Base-by-base conservation (phyloP, 2,888 invertebrate species). In the Diarsia brunnea region DNA sequence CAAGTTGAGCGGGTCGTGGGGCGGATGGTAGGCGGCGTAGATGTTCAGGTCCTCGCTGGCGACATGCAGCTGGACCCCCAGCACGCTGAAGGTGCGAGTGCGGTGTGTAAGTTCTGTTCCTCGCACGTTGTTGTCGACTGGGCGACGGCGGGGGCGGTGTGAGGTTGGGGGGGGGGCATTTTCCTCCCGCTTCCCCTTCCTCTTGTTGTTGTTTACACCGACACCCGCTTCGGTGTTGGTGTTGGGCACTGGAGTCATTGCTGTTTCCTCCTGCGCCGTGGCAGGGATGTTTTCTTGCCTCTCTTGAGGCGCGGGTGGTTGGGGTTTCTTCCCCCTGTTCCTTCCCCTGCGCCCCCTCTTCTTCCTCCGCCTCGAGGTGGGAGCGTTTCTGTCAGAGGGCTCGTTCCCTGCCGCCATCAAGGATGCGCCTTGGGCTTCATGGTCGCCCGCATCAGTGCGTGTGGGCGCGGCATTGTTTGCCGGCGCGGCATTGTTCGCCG, bases 201-300 rank as follows among this genome's bases (percentile, higher is more conserved):
- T n/a, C 0, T 8, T 0, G 11, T 10, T 38, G 3, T 3, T 2
- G 1, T 0, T n/a, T 10, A 3, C n/a, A 10, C 53, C 53, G 3
- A n/a, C n/a, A 11, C 4, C 24, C 24, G 12, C 24, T 4, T 5
- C 55, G 0, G 14, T 24, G 55, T 38, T 1, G 0, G 4, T 2
- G 21, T 21, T 38, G 0, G 38, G 4, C 5, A 0, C 2, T 38
- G 4, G 3, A 5, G 38, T 4, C 5, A 16, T 3, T 51, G 51
- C 0, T 47, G 10, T 0, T 1, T 10, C 10, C 8, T 21, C 53
- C 53, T 53, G 53, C n/a, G 53, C 53, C 53, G 2, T 4, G 24
- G 27, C 27, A 24, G 58, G 24, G 58, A 12, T 4, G 24, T 5
- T 4, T 0, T 5, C 1, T 7, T 7, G 24, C 14, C 14, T 10